These are phyloP conservation scores for Cinclus cinclus DNA, from an alignment of 2,113 vertebrate species.

Conservation along the genomic window DNA sequence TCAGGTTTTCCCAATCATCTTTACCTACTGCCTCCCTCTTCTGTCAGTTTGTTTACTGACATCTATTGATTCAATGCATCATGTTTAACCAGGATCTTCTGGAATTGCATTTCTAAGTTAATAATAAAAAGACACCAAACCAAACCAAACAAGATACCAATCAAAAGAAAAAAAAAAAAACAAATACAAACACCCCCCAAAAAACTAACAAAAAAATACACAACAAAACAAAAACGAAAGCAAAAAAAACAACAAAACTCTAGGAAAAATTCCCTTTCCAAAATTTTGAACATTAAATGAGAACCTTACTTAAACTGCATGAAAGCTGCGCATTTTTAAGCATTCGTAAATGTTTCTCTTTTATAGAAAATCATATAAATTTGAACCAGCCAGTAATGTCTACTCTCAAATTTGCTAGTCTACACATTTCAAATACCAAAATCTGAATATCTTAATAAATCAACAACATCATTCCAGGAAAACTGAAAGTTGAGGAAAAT, in stretches of 20 bases:
- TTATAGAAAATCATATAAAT: not conserved
- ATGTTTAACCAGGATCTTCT: not conserved
- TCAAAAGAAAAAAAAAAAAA: not conserved
- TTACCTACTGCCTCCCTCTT: not conserved
- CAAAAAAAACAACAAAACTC: too few relatives aligned
- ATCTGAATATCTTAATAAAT: not conserved
- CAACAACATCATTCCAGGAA: not conserved
- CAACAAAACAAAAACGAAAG: not conserved
- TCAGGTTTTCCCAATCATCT: not conserved
- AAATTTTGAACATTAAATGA: not conserved
- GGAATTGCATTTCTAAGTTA: not conserved
- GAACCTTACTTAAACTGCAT: not conserved
- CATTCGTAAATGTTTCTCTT: not conserved
- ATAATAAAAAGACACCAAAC: not conserved
- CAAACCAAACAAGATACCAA: too few relatives aligned
- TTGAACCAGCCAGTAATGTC: not conserved
- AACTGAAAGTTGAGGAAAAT: slow-evolving; percentile 4
- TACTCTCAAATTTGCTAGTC: not conserved
- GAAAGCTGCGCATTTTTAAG: not conserved
- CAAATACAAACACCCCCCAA: not conserved
- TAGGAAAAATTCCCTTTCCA: not conserved
- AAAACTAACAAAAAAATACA: not conserved
- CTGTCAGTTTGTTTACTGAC: not conserved
- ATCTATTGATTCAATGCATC: not conserved
- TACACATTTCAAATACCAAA: not conserved